Evolutionary conservation across 2,797 vertebrate genomes (phyloP).

Genomic region (Molossus molossus): DNA sequence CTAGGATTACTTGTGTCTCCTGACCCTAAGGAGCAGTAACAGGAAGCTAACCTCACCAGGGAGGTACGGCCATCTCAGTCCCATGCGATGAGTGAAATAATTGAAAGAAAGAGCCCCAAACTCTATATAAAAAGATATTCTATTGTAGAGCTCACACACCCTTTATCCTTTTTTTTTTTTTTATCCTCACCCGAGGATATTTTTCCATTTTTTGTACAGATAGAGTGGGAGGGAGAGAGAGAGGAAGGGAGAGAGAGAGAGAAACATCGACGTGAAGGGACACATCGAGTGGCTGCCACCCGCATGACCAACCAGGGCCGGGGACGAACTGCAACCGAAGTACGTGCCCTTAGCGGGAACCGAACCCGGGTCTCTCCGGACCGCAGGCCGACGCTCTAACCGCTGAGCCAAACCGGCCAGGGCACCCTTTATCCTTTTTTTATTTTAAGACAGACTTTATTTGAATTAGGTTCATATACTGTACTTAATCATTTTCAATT

Average conservation of each 20-base stretch:
- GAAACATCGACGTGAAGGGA: too few relatives aligned
- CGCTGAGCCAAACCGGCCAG: too few relatives aligned
- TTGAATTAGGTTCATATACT: not conserved
- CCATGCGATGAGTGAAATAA: not conserved
- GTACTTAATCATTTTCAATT: not conserved
- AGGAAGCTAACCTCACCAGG: not conserved
- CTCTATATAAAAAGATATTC: not conserved
- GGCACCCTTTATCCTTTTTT: not conserved
- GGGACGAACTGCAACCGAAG: too few relatives aligned
- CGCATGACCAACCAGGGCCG: too few relatives aligned
- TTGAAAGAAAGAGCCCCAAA: not conserved
- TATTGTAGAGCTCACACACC: not conserved
- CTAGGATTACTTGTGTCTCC: slow-evolving; percentile 6
- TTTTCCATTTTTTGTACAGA: too few relatives aligned
- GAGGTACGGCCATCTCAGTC: not conserved
- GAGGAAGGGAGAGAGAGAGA: too few relatives aligned
- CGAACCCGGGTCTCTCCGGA: too few relatives aligned
- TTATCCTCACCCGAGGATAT: too few relatives aligned
- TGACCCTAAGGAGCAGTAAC: not conserved
- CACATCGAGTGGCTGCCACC: too few relatives aligned
- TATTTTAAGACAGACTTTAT: not conserved
- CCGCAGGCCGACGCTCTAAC: too few relatives aligned
- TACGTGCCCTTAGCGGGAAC: too few relatives aligned
- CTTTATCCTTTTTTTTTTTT: not conserved
- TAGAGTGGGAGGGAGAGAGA: too few relatives aligned